A percentile compares a stretch with the other conserved stretches of the same genome.
phyloP scores from a whole-genome alignment of 2,888 invertebrate species.

The Labia minor region DNA sequence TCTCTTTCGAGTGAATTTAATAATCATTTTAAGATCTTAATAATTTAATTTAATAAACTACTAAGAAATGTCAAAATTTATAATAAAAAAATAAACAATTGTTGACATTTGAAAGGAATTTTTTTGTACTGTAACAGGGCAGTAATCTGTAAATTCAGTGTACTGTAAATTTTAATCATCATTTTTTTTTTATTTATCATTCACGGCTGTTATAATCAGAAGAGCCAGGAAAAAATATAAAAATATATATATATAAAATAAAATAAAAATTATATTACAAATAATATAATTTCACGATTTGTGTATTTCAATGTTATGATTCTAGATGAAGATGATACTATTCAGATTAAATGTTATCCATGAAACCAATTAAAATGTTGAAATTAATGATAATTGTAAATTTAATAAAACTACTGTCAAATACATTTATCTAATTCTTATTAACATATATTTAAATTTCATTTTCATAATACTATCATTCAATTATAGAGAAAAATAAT shows the following conservation, averaged over 20 bases:
- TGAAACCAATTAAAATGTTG: neutral
- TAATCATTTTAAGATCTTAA: too few species aligned
- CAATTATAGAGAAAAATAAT: neutral
- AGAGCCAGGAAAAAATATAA: neutral
- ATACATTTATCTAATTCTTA: neutral
- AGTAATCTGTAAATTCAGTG: neutral
- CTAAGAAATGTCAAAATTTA: neutral
- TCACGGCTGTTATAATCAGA: slow-evolving; percentile 1
- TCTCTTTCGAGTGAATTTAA: neutral
- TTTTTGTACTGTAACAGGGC: neutral
- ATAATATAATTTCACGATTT: slow-evolving; percentile 1
- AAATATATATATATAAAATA: too few species aligned
- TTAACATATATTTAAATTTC: neutral
- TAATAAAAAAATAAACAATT: neutral
- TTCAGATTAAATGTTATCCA: neutral
- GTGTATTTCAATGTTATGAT: slow-evolving; percentile 5
- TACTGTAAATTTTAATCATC: neutral
- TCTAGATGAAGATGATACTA: neutral
- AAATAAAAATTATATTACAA: too few species aligned
- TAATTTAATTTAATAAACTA: neutral
- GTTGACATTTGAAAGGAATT: neutral
- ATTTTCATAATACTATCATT: neutral
- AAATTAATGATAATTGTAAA: neutral
- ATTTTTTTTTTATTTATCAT: neutral
- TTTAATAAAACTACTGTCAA: slow-evolving; percentile 3